A percentile compares a stretch with the other conserved stretches of the same genome.
These are phyloP conservation scores for Drosophila triauraria DNA, from an alignment of 1,140 invertebrate genomes.

Conservation along the genomic window DNA sequence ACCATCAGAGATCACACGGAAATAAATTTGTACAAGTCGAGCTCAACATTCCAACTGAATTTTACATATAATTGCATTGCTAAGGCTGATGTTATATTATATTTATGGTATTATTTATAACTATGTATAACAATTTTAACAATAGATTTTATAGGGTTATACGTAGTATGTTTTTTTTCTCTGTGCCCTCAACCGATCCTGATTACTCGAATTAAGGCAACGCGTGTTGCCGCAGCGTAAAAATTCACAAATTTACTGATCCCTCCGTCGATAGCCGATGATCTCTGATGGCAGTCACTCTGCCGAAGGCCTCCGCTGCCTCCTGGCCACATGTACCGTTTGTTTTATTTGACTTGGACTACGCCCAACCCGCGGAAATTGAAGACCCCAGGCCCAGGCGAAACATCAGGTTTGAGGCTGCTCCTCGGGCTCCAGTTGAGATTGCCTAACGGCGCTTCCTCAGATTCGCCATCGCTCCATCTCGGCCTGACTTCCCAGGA, in stretches of 20 bases:
- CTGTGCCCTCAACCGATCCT: conserved; percentile 24
- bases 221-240: conserved; percentile 72
- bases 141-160: no score
- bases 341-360: conserved; percentile 68
- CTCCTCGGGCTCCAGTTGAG: conserved; percentile 1
- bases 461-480: conserved; percentile 58
- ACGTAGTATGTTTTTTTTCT: background rate
- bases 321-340: conserved; percentile 67
- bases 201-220: conserved; percentile 72
- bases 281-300: conserved; percentile 38
- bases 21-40: background rate
- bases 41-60: background rate
- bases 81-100: background rate
- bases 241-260: conserved; percentile 79
- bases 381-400: background rate
- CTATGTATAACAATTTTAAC: no score
- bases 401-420: conserved; percentile 2
- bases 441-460: conserved; percentile 69
- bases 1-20: conserved; percentile 21
- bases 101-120: background rate
- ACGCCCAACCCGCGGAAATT: conserved; percentile 48
- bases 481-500: conserved; percentile 32
- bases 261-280: conserved; percentile 55
- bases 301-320: background rate
- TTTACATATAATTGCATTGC: background rate